Evolutionary conservation across 2,113 vertebrate genomes (phyloP), one percentile per base, ranked within the genome.

Genomic region (Platichthys flesus): DNA sequence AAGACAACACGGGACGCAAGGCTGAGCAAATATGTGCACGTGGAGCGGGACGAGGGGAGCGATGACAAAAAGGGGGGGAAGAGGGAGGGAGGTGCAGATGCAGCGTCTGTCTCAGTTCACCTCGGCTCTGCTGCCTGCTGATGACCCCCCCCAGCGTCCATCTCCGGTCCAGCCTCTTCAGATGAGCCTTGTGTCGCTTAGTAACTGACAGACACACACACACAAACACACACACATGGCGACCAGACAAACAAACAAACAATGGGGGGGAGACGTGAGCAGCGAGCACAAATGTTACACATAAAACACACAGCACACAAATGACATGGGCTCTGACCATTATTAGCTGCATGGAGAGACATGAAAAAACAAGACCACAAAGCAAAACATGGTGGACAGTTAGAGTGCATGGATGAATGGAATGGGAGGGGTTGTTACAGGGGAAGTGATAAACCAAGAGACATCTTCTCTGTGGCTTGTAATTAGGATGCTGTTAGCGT

Each of bases 121-220:
- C 97, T 97, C 96, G 96, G 94, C 96, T 97, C 92, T 98, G 97
- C 93, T 98, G 97, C 94, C 97, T 96, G 96, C 96, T 97, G 96
- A 97, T 96, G 94, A 97, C 96, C 91, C 97, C 97, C 88, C 97
- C 97, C 94, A 98, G 94, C 67, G 97, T 98, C 97, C 97, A 98
- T 93, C 97, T 96, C 93, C 97, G 97, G 96, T 98, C 97, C 96
- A 98, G 95, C 91, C 97, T 96, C 92, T 97, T 96, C 96, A 97
- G 96, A 87, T 98, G 97, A 93, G 97, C 96, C 94, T 98, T 98
- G 93, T 97, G 96, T 92, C 96, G 94, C 94, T 98, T 98, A 97
- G 97, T 97, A 91, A 97, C 97, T 98, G 96, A 94, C 92, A 93
- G 90, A 91, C 90, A 90, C 56, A 62, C 20, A 89, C 90, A 90